A percentile compares a stretch with the other conserved stretches of the same genome.
phyloP scores from a whole-genome alignment of 2,888 invertebrate species.

The Thysanoteuthis rhombus region DNA sequence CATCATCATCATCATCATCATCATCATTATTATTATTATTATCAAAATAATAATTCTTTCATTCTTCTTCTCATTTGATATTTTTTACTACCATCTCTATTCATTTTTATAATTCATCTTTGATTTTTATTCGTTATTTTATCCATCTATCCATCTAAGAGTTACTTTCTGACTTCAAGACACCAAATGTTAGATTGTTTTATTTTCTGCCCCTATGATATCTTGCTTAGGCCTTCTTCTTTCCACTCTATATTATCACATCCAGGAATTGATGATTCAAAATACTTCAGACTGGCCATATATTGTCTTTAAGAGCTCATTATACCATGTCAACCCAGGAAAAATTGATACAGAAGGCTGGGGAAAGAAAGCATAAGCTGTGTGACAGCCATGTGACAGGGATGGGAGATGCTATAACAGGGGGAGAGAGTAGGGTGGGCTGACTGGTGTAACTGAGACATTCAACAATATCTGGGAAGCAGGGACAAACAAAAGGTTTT shows the following conservation, averaged over 20 bases:
- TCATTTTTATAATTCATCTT: not conserved
- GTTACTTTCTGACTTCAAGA: not conserved
- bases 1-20: not conserved
- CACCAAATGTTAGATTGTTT: not conserved
- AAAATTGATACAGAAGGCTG: not conserved
- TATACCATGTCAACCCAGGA: constrained; percentile 12
- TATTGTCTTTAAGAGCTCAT: not conserved
- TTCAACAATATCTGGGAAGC: not conserved
- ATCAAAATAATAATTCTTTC: not conserved
- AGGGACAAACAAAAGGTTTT: not conserved
- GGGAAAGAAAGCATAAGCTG: not conserved
- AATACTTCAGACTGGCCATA: constrained; percentile 12
- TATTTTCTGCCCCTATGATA: not conserved
- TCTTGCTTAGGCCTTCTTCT: not conserved
- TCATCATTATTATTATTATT: not conserved
- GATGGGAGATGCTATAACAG: not conserved
- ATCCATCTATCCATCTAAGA: not conserved
- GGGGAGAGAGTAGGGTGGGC: not conserved
- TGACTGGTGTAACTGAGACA: not conserved
- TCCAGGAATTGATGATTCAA: not conserved
- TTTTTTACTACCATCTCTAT: not conserved
- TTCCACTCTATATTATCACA: not conserved
- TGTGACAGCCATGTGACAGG: not conserved
- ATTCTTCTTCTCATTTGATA: not conserved
- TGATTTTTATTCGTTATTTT: not conserved